These are phyloP conservation scores for Drosophila tani DNA, from an alignment of 1,140 invertebrate species.

Conservation along the genomic window DNA sequence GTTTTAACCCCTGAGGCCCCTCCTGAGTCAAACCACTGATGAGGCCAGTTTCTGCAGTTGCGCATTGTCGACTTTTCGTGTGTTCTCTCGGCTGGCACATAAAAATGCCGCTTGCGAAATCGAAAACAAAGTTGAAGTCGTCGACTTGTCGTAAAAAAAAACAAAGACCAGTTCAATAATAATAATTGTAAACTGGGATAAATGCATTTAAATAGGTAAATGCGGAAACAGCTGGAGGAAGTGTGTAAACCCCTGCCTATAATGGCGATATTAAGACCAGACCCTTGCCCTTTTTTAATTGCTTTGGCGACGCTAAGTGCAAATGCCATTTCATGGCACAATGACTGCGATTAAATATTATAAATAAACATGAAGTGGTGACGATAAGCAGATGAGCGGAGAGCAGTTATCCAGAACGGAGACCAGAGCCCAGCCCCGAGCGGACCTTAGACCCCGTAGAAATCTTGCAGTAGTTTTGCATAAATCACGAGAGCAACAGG, in stretches of 20 bases:
- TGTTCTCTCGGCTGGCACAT: constrained; percentile 11
- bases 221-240: neutral
- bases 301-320: constrained; percentile 31
- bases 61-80: constrained; percentile 27
- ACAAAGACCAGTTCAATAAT: constrained; percentile 11
- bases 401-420: constrained; percentile 39
- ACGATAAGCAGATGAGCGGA: constrained; percentile 12
- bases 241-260: neutral
- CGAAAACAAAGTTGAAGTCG: constrained; percentile 51
- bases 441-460: constrained; percentile 20
- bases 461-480: constrained; percentile 35
- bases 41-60: constrained; percentile 31
- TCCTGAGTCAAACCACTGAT: constrained; percentile 3
- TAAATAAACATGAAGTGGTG: constrained; percentile 47
- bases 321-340: constrained; percentile 44
- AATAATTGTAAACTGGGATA: constrained; percentile 7
- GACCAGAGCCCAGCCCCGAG: neutral
- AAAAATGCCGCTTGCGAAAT: constrained; percentile 47
- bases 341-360: constrained; percentile 39
- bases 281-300: constrained; percentile 37
- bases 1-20: constrained; percentile 2
- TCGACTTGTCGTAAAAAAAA: constrained; percentile 20
- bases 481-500: constrained; percentile 43
- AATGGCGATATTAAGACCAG: neutral
- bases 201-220: constrained; percentile 16